Base-by-base conservation (phyloP, 2,113 vertebrate species). In the Tragulus kanchil region DNA sequence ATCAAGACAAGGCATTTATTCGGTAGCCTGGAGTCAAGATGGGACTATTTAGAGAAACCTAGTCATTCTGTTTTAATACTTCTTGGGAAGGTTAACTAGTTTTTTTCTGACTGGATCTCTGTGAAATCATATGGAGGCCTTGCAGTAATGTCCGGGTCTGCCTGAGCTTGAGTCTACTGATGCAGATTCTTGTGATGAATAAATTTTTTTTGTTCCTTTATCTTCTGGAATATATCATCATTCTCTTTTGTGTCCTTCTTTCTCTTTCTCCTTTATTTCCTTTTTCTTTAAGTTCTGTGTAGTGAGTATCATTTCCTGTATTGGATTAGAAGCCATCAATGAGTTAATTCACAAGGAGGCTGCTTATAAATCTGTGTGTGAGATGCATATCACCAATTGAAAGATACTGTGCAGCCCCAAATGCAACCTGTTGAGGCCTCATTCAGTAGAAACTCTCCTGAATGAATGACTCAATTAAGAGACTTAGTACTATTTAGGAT, bases 51-150 rank as follows among this genome's bases (percentile, higher is more conserved):
- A 82, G 75, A 67, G 67, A 87, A 48, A 93, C 25, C 3, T 26
- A 14, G 25, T 36, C 93, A 93, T 95, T 95, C 75, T 67, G n/a
- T 77, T 77, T 45, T 85, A 69, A 67, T 64, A 36, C 36, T 65
- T 75, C 73, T 90, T 73, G 79, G 58, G n/a, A 93, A 48, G 21
- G 23, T 79, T 90, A 87, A 23, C 50, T 96, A 87, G 23, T 69
- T 45, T 64, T 64, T 95, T 89, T 89, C 64, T 82, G 42, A 87
- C 69, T 50, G 69, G 73, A 31, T 85, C 28, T 67, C 73, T 77
- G 28, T 75, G 52, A 85, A 45, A 56, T 65, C 42, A 26, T 28
- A 4, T 16, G 28, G 54, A 64, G 50, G 73, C 15, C 52, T 21
- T 48, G 26, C 21, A 52, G 50, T 79, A 56, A 26, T 7, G 31